Base-by-base conservation (phyloP, 2,888 invertebrate genomes). In the Tuta absoluta region DNA sequence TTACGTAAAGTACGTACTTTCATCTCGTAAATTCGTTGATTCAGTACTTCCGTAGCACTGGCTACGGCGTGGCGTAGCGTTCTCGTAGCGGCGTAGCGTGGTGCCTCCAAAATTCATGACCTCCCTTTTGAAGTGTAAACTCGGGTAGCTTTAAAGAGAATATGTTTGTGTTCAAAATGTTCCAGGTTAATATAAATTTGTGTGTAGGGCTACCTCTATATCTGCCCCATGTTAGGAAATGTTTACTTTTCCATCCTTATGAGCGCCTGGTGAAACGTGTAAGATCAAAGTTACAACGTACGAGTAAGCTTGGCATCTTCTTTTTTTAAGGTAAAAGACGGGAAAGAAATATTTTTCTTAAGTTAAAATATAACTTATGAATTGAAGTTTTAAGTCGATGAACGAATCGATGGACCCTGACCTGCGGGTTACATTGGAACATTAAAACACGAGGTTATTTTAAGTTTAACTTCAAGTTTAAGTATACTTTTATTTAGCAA, bases 21-120 rank as follows among this genome's bases (percentile, higher is more conserved):
- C 51, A 53, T 53, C 14, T 45, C 24, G 60, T 60, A 49, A 61
- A 61, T 49, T 28, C 49, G 19, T 24, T 61, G 49, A 61, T 53
- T 62, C 53, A 19, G 38, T 59, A 41, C 53, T 37, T 62, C 38
- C 62, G 53, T 53, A 53, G 53, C 53, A 38, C 11, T 12, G 51
- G 56, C 75, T 76, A 74, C 72, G 67, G 11, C 77, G 78, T 77
- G 76, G 77, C 71, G 62, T 77, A 77, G 77, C 71, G 63, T 53
- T 61, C 58, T 65, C 72, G 75, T 76, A 78, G 76, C 76, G 19
- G 61, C 71, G 75, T 71, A 70, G 57, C 74, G 61, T 71, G 75
- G 71, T 69, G 51, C 74, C 74, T 85, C 71, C 79, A 84, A 86
- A 87, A 85, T 87, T 86, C 85, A 86, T 83, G 83, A 82, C 73